These are phyloP conservation scores for Dallia pectoralis DNA, from an alignment of 2,797 vertebrate genomes.

Conservation along the genomic window DNA sequence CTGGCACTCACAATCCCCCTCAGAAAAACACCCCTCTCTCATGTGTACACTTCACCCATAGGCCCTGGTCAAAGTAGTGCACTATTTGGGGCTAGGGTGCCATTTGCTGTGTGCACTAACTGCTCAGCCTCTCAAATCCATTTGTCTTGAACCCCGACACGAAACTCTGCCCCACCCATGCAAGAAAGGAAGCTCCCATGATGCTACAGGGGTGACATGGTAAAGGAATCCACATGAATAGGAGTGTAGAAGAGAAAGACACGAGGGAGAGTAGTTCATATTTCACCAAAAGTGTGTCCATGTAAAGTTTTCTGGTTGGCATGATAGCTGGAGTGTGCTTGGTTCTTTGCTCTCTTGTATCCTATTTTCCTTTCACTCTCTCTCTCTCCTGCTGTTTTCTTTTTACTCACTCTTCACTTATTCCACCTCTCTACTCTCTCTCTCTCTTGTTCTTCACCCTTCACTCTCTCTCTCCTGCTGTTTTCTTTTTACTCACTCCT, in stretches of 20 bases:
- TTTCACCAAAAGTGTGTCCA: conserved; percentile 41
- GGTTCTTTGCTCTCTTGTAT: background rate
- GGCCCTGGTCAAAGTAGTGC: background rate
- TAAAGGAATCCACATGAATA: background rate
- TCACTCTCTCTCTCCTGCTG: background rate
- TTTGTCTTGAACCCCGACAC: conserved; percentile 5
- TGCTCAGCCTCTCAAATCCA: conserved; percentile 20
- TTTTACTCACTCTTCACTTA: too few species aligned
- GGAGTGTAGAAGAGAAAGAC: conserved; percentile 5
- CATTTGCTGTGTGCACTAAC: conserved; percentile 15
- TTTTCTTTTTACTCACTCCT: conserved; percentile 25
- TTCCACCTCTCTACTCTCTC: background rate
- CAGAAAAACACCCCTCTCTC: background rate
- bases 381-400: background rate
- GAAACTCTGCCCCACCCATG: conserved; percentile 8
- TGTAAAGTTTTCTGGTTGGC: conserved; percentile 27
- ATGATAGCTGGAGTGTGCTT: background rate
- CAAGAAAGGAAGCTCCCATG: background rate
- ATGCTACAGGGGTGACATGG: conserved; percentile 25
- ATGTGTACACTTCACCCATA: background rate
- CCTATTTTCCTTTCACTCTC: conserved; percentile 19
- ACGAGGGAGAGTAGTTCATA: conserved; percentile 40
- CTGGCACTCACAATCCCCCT: background rate
- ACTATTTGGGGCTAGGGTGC: conserved; percentile 17
- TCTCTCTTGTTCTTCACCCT: background rate